Percentiles rank a stretch among this genome's conserved stretches.
Conservation (phyloP, 2,113 vertebrate genomes). For the Nestor notabilis region DNA sequence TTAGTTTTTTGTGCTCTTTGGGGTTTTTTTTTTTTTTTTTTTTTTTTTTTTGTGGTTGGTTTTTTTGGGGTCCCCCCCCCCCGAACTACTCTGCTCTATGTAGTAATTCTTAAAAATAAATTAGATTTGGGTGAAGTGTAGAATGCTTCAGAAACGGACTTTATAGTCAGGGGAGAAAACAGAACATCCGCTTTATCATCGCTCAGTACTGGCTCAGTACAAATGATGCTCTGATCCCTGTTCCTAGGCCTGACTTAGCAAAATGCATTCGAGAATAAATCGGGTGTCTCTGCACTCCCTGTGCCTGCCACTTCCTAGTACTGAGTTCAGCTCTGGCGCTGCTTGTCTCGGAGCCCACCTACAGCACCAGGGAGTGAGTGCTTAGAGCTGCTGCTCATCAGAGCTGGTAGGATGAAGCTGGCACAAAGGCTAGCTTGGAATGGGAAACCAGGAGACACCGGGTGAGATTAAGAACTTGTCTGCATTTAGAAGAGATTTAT, state of each 20-base stretch:
- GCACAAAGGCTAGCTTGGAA: background rate
- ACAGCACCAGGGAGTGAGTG: background rate
- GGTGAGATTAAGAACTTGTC: constrained; percentile 37
- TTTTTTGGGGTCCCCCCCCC: too few relatives aligned
- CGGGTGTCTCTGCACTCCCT: background rate
- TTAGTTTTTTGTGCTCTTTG: background rate
- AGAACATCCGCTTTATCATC: background rate
- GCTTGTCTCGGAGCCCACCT: background rate
- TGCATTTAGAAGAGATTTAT: constrained; percentile 32
- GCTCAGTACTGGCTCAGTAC: background rate
- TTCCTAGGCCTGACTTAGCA: constrained; percentile 29
- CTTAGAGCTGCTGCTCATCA: constrained; percentile 12
- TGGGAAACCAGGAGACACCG: background rate
- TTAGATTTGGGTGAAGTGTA: background rate
- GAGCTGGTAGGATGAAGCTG: background rate
- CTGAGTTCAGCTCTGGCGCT: background rate
- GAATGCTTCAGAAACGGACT: background rate
- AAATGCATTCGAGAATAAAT: background rate
- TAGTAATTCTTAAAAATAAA: background rate
- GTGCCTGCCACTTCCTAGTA: constrained; percentile 42
- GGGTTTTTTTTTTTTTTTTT: background rate
- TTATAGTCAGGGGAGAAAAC: background rate
- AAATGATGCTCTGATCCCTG: background rate
- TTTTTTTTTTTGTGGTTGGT: too few relatives aligned
- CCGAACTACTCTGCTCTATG: background rate